These are phyloP conservation scores for Lasioglossum leucozonium DNA, from an alignment of 2,888 invertebrate species.

Conservation along the genomic window DNA sequence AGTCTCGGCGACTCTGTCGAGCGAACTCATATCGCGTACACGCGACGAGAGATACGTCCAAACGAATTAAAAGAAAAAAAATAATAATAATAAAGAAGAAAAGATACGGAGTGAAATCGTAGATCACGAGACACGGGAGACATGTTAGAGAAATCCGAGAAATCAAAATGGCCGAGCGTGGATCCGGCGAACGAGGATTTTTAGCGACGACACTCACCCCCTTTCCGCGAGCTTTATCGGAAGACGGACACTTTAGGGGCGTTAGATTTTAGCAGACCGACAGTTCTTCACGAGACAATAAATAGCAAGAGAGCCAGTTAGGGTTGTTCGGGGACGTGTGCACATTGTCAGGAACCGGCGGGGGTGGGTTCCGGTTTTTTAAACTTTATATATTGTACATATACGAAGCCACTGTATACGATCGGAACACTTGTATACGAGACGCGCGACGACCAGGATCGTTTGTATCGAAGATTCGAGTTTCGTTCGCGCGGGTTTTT, in stretches of 20 bases:
- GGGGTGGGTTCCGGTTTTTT: conserved; percentile 45
- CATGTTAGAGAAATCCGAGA: neutral
- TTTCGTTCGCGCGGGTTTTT: conserved; percentile 18
- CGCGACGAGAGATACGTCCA: conserved; percentile 54
- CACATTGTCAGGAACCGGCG: neutral
- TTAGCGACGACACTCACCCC: conserved; percentile 28
- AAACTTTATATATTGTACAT: conserved; percentile 65
- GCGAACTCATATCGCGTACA: conserved; percentile 21
- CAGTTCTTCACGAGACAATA: conserved; percentile 51
- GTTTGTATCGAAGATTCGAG: neutral
- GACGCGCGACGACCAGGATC: conserved; percentile 2
- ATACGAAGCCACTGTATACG: conserved; percentile 74
- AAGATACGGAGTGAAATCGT: neutral
- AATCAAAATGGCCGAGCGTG: conserved; percentile 25
- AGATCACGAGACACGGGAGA: neutral
- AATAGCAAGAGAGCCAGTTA: conserved; percentile 4
- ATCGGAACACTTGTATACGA: conserved; percentile 77
- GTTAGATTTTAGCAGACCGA: neutral
- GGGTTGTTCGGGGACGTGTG: neutral
- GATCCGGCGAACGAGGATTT: conserved; percentile 31
- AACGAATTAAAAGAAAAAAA: neutral
- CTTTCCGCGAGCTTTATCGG: neutral
- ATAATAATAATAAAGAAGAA: neutral
- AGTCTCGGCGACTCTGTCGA: conserved; percentile 42
- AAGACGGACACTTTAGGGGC: neutral